phyloP scores from a whole-genome alignment of 2,113 vertebrate species.

The Dendrocopos noguchii region DNA sequence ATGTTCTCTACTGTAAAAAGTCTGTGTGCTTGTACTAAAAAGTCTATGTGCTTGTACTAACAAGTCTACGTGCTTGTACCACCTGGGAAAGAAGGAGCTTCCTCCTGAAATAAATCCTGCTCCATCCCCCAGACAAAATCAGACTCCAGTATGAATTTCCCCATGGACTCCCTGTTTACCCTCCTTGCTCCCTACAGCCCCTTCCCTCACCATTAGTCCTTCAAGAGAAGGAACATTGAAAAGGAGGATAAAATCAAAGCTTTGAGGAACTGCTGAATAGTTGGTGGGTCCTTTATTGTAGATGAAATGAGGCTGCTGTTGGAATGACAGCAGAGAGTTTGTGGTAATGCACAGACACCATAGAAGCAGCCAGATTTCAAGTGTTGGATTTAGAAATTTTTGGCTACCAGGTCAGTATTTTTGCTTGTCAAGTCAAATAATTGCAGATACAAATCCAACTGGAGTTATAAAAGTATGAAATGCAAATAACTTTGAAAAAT shows the following conservation, averaged over 20 bases:
- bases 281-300: neutral
- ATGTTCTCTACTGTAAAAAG: neutral
- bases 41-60: neutral
- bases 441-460: neutral
- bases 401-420: accelerated
- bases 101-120: neutral
- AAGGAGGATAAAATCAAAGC: neutral
- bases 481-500: neutral
- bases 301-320: neutral
- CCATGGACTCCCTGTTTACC: accelerated
- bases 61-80: neutral
- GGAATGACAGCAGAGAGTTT: neutral
- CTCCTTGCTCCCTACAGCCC: neutral
- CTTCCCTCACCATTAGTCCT: neutral
- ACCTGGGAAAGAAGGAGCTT: neutral
- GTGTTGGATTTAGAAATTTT: neutral
- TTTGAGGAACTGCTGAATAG: neutral
- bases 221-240: neutral
- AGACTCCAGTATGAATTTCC: neutral
- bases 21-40: neutral
- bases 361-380: neutral
- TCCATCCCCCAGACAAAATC: neutral
- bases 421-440: neutral
- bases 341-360: neutral
- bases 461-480: neutral